Base-by-base conservation (phyloP, 2,113 vertebrate species). In the Corvus hawaiiensis region DNA sequence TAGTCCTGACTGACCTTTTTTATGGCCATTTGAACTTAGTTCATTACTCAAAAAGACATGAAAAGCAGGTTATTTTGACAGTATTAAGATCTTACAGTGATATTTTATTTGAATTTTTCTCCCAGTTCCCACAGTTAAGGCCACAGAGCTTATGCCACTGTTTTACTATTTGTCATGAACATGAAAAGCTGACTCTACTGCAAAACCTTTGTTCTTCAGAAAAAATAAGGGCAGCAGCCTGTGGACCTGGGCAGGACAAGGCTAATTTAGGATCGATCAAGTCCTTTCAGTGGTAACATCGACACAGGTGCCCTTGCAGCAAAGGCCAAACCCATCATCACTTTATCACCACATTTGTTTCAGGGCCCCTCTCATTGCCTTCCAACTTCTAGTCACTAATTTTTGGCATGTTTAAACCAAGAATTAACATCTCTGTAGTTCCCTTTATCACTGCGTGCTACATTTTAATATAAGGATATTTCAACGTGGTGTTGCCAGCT, bases 401-500 rank as follows among this genome's bases (percentile, higher is more conserved):
- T 97, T 90, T 68, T 97, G 93, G 92, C 91, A 84, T 5, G 3
- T 37, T 74, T 82, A 95, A 95, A 90, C 67, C 64, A 64, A 85
- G 83, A 97, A 95, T 85, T 95, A 88, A 84, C 74, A 94, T 66
- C 77, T 84, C 84, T 51, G 58, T 55, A 44, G 55, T 21, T 85
- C 32, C 56, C 88, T 95, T 97, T 94, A 94, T 94, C 95, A 81
- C 48, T 85, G 43, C 7, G 4, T 51, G 68, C 16, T 89, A 54
- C 19, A 13, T 89, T 96, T 78, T 62, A 93, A 94, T 89, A 89
- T 11, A 43, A 63, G 85, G 78, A 79, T 68, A 91, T 96, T 97
- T 87, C 92, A 39, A 97, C 97, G 68, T 43, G 68, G 84, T 91
- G 41, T 27, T 96, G 85, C 95, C 85, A 98, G 94, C 49, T 96